Conservation (phyloP, 2,797 vertebrate genomes). For the Mus minutoides region DNA sequence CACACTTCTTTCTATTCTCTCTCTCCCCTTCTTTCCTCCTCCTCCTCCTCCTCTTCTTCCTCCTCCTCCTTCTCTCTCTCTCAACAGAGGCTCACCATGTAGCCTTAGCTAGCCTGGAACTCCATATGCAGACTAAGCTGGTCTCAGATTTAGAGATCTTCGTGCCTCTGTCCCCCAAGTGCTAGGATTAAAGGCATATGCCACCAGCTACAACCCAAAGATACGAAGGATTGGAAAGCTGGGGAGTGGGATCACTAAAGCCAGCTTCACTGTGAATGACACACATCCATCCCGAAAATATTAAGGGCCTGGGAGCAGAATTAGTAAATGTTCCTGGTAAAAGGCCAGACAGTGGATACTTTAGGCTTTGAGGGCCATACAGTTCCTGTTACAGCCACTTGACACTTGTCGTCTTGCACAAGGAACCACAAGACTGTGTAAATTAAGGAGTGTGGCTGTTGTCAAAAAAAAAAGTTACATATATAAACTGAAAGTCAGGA, state of each 20-base stretch:
- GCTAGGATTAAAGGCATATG: neutral
- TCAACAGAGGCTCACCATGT: neutral
- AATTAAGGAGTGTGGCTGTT: neutral
- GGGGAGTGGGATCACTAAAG: neutral
- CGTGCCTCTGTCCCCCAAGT: neutral
- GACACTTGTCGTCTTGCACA: neutral
- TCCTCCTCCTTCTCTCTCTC: too few species aligned
- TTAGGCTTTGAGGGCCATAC: neutral
- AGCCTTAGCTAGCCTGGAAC: neutral
- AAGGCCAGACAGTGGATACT: neutral
- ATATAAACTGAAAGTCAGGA: neutral
- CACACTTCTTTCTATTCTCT: too few species aligned
- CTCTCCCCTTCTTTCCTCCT: fast-evolving
- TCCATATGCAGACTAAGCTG: neutral
- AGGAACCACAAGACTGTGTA: neutral
- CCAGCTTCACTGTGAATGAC: neutral
- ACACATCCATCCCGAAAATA: neutral
- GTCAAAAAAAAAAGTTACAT: neutral
- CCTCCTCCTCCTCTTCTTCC: neutral
- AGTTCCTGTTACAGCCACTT: neutral
- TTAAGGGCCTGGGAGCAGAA: neutral
- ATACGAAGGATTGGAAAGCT: neutral
- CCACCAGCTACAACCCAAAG: neutral
- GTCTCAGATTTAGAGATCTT: neutral
- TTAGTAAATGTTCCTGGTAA: neutral